Conservation (phyloP, 1,140 invertebrate species). For the Drosophila sp. region DNA sequence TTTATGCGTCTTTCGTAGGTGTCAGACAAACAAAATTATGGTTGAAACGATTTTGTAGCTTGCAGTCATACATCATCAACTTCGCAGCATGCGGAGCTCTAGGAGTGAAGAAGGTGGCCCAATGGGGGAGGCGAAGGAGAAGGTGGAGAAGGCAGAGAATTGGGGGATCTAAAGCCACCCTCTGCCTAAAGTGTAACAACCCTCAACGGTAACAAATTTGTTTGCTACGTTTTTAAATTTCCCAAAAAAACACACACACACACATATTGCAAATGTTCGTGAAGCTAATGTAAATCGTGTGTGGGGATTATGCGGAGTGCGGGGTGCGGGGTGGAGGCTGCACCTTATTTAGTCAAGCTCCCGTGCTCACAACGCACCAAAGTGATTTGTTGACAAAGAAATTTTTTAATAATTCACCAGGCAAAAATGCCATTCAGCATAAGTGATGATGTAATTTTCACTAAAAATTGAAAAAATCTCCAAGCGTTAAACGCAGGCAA, state of each 20-base stretch:
- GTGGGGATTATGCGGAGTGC: slow-evolving; percentile 1
- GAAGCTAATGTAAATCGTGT: slow-evolving; percentile 76
- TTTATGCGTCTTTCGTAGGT: slow-evolving; percentile 73
- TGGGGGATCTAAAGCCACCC: background rate
- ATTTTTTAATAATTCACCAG: slow-evolving; percentile 81
- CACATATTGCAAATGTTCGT: slow-evolving; percentile 30
- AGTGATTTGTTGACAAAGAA: slow-evolving; percentile 83
- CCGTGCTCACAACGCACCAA: slow-evolving; percentile 44
- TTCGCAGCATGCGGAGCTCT: background rate
- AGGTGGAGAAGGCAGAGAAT: background rate
- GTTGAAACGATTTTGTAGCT: slow-evolving; percentile 79
- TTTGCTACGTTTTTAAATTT: slow-evolving; percentile 83
- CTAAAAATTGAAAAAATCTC: slow-evolving; percentile 80
- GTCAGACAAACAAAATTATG: slow-evolving; percentile 81
- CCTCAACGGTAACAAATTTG: slow-evolving; percentile 81
- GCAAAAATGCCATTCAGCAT: slow-evolving; percentile 72
- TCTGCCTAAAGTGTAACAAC: slow-evolving; percentile 51
- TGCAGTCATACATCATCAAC: slow-evolving; percentile 78
- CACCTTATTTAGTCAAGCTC: slow-evolving; percentile 75
- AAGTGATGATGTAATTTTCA: slow-evolving; percentile 83
- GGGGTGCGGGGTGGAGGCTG: slow-evolving; percentile 13
- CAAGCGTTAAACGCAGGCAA: slow-evolving; percentile 47
- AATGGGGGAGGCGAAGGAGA: background rate
- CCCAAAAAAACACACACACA: slow-evolving; percentile 47
- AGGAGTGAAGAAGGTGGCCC: background rate